Percentiles rank a stretch among this genome's conserved stretches.
phyloP scores from a whole-genome alignment of 1,140 invertebrate genomes.

The Tribolium madens region DNA sequence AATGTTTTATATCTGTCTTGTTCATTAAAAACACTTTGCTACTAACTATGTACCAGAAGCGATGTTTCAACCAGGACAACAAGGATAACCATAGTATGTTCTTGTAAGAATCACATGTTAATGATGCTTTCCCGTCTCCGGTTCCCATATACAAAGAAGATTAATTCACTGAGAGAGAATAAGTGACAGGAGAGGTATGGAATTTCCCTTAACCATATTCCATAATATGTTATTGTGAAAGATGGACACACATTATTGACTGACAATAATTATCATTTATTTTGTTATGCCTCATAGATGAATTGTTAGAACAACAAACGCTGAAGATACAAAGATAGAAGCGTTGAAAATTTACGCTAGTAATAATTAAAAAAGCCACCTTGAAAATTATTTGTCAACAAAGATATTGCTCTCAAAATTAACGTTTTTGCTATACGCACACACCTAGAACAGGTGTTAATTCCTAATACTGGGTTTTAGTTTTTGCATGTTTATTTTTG shows the following conservation, averaged over 20 bases:
- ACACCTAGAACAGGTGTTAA: conserved; percentile 2
- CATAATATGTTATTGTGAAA: conserved; percentile 13
- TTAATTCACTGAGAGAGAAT: conserved; percentile 23
- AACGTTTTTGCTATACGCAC: background rate
- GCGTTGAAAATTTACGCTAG: too few species aligned
- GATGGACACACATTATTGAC: conserved; percentile 24
- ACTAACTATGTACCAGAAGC: conserved; percentile 7
- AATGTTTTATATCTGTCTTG: background rate
- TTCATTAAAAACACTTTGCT: background rate
- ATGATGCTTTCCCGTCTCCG: conserved; percentile 27
- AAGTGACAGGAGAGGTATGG: conserved; percentile 21
- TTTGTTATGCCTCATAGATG: background rate
- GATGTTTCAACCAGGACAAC: conserved; percentile 13
- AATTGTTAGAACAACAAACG: background rate
- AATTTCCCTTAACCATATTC: conserved; percentile 8
- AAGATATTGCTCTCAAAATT: background rate
- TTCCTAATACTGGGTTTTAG: background rate
- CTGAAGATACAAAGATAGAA: too few species aligned
- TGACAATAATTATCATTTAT: conserved; percentile 15
- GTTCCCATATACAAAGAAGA: conserved; percentile 28
- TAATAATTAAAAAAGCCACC: background rate
- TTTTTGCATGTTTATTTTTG: conserved; percentile 19
- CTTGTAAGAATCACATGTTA: conserved; percentile 32
- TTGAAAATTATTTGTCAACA: background rate
- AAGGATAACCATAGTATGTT: conserved; percentile 3